These are phyloP conservation scores for Motacilla tschutschensis DNA, from an alignment of 2,113 vertebrate genomes.

Conservation along the genomic window DNA sequence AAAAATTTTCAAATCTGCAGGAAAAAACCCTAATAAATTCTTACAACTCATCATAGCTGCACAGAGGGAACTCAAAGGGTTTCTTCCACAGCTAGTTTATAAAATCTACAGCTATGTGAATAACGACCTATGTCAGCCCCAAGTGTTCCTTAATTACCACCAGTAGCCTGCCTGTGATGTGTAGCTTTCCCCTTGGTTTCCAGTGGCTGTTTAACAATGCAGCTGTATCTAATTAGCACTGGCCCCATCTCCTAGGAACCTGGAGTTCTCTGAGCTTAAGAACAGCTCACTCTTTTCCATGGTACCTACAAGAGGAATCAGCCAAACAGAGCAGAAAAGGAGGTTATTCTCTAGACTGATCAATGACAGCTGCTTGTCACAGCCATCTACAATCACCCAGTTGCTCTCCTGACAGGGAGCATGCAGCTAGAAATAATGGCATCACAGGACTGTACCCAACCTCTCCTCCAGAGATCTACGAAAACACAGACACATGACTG, in stretches of 20 bases:
- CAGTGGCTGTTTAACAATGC: neutral
- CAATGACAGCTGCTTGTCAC: neutral
- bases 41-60: neutral
- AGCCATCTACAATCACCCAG: neutral
- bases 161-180: neutral
- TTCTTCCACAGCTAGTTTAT: neutral
- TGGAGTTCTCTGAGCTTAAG: neutral
- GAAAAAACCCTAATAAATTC: neutral
- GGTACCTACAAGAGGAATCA: neutral
- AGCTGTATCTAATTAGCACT: slow-evolving; percentile 13
- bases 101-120: neutral
- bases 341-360: neutral
- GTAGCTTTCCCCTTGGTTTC: neutral
- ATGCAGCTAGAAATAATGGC: neutral
- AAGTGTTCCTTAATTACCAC: neutral
- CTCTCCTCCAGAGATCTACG: slow-evolving; percentile 20
- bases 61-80: neutral
- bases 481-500: slow-evolving; percentile 23
- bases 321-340: neutral
- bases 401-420: neutral
- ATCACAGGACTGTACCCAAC: neutral
- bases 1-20: neutral
- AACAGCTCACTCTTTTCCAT: neutral
- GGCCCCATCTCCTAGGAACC: slow-evolving; percentile 20
- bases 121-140: neutral